These are phyloP conservation scores for Tetragonula carbonaria DNA, from an alignment of 2,888 invertebrate genomes.

Conservation along the genomic window DNA sequence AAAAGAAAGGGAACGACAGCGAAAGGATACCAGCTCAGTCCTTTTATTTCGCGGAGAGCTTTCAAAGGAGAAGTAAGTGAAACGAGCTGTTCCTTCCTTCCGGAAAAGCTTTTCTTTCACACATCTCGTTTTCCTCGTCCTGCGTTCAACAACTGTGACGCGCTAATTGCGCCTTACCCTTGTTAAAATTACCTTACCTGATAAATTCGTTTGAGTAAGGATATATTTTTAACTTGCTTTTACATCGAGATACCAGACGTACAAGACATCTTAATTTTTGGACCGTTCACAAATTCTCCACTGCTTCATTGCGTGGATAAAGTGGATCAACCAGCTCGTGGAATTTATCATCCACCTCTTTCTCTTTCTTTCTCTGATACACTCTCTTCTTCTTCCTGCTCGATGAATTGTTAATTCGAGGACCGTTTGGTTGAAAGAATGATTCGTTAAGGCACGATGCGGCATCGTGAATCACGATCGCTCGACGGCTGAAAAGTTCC, in stretches of 20 bases:
- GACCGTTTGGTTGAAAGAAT: conserved; percentile 34
- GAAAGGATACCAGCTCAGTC: not conserved
- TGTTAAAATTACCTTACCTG: conserved; percentile 8
- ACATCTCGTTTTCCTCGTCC: conserved; percentile 18
- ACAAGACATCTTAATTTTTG: not conserved
- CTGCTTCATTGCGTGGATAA: not conserved
- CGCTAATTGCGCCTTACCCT: conserved; percentile 19
- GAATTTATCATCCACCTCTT: not conserved
- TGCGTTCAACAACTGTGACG: conserved; percentile 5
- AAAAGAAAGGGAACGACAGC: conserved; percentile 21
- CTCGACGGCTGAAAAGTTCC: conserved; percentile 17
- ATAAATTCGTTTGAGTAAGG: not conserved
- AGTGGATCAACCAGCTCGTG: conserved; percentile 14
- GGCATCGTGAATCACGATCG: conserved; percentile 15
- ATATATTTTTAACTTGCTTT: too few species aligned
- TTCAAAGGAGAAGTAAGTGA: conserved; percentile 37
- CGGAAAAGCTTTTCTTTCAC: conserved; percentile 19
- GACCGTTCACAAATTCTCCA: not conserved
- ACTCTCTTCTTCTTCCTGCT: not conserved
- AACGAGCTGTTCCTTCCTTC: conserved; percentile 16
- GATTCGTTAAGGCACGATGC: conserved; percentile 42
- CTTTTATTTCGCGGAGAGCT: conserved; percentile 31
- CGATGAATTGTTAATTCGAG: conserved; percentile 29
- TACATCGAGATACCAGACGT: not conserved
- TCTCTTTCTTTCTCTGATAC: too few species aligned